Base-by-base conservation (phyloP, 2,888 invertebrate species). In the Copidosoma aretas region DNA sequence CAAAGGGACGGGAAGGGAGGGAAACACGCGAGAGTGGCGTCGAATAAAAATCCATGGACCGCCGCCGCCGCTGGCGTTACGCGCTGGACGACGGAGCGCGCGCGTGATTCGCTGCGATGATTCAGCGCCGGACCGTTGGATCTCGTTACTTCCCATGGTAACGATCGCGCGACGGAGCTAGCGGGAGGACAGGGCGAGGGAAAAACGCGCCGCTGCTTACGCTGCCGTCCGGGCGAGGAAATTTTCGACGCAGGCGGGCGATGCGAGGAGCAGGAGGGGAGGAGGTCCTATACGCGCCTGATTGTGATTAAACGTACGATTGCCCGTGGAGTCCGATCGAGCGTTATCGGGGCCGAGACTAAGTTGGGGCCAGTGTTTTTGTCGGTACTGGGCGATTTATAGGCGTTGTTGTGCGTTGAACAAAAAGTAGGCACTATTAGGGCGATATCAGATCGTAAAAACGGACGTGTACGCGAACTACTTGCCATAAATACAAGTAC, bases 91-190 rank as follows among this genome's bases (percentile, higher is more conserved):
- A 5, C 15, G 21, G 39, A 10, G 19, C 21, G 43, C 54, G 22
- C 60, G 68, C 68, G 68, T 68, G 68, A 68, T 68, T 68, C 56
- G 68, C 54, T 60, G 63, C 64, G 22, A 62, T 67, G 59, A 67
- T 67, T 63, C 61, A 62, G 43, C 24, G 17, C 46, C 10, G 15
- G 15, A 24, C 3, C 41, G 43, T 43, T 57, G 61, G 61, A 67
- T 67, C 61, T 67, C 61, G 61, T 67, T 67, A 67, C 43, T 67
- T 67, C 61, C 60, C 57, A 10, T 49, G 59, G 64, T 57, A 22
- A 64, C 60, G 60, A 66, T 61, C 57, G 57, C 57, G 43, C 51
- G 61, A 67, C 67, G 51, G 46, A 10, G 75, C 77, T 41, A 14
- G 14, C 14, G 41, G 41, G 41, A 51, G 17, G 51, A 19, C 51